Conservation (phyloP, 1,140 invertebrate genomes). For the Ridgeia piscesae region DNA sequence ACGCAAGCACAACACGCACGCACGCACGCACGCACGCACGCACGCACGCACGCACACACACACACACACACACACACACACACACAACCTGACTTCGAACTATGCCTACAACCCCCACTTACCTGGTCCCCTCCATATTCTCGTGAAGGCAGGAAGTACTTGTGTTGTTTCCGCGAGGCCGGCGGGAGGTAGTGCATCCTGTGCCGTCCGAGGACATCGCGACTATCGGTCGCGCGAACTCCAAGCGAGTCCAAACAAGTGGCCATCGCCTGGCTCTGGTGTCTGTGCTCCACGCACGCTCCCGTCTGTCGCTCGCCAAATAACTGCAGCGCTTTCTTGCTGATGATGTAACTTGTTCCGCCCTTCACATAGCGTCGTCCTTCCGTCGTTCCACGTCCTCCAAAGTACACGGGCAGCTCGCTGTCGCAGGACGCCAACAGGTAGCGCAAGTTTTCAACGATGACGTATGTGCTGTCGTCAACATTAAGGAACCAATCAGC, state of each 20-base stretch:
- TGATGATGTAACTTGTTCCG: constrained; percentile 63
- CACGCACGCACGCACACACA: constrained; percentile 2
- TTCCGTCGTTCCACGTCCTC: constrained; percentile 50
- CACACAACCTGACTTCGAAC: neutral
- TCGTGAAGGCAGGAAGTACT: constrained; percentile 48
- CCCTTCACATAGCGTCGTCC: constrained; percentile 89
- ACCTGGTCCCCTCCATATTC: constrained; percentile 45
- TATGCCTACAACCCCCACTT: neutral
- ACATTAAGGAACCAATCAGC: constrained; percentile 54
- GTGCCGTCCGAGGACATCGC: constrained; percentile 80
- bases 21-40: neutral
- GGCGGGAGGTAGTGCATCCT: constrained; percentile 85
- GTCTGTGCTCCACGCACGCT: constrained; percentile 66
- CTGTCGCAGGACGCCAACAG: constrained; percentile 25
- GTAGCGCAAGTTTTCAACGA: constrained; percentile 29
- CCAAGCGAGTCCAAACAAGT: constrained; percentile 85
- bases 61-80: constrained; percentile 20
- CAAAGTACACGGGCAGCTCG: constrained; percentile 52
- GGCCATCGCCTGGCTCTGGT: constrained; percentile 92
- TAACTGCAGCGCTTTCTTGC: constrained; percentile 43
- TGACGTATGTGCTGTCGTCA: constrained; percentile 31
- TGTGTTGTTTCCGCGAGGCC: constrained; percentile 51
- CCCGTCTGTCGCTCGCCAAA: constrained; percentile 31
- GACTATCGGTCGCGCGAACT: constrained; percentile 81
- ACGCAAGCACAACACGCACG: no score